These are phyloP conservation scores for Aphyosemion australe DNA, from an alignment of 2,113 vertebrate species.

Conservation along the genomic window DNA sequence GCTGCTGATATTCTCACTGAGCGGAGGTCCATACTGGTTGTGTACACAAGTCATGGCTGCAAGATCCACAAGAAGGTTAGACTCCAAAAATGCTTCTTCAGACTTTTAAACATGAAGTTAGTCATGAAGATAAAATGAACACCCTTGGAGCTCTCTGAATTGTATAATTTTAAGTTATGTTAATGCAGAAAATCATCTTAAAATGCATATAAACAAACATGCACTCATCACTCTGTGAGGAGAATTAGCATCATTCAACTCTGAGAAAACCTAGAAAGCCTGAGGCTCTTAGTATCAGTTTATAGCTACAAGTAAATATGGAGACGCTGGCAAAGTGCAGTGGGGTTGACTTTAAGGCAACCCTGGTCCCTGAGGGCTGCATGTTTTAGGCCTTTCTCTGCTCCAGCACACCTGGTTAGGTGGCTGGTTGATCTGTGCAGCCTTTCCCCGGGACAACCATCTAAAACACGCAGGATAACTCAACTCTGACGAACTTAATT, in stretches of 20 bases:
- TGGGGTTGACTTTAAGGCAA: conserved; percentile 26
- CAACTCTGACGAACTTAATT: too few relatives aligned
- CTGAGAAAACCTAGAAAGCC: conserved; percentile 38
- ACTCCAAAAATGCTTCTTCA: too few relatives aligned
- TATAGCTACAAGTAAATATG: background rate
- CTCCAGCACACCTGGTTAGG: too few relatives aligned
- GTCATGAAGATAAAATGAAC: too few relatives aligned
- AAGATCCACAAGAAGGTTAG: conserved; percentile 39
- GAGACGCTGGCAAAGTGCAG: conserved; percentile 6
- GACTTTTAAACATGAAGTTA: too few relatives aligned
- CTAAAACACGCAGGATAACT: too few relatives aligned
- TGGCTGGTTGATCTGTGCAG: too few relatives aligned
- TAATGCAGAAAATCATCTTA: background rate
- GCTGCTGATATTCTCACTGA: conserved; percentile 81
- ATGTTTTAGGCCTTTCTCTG: too few relatives aligned
- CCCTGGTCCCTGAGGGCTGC: too few relatives aligned
- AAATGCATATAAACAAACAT: background rate
- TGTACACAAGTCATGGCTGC: conserved; percentile 96
- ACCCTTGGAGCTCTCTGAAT: too few relatives aligned
- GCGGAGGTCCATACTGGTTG: conserved; percentile 85
- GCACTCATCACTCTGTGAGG: background rate
- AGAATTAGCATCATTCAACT: conserved; percentile 2
- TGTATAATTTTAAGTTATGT: too few relatives aligned
- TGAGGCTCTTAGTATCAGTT: background rate
- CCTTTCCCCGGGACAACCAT: too few relatives aligned